Evolutionary conservation across 2,797 vertebrate species (phyloP).

Genomic region (Columba guinea): DNA sequence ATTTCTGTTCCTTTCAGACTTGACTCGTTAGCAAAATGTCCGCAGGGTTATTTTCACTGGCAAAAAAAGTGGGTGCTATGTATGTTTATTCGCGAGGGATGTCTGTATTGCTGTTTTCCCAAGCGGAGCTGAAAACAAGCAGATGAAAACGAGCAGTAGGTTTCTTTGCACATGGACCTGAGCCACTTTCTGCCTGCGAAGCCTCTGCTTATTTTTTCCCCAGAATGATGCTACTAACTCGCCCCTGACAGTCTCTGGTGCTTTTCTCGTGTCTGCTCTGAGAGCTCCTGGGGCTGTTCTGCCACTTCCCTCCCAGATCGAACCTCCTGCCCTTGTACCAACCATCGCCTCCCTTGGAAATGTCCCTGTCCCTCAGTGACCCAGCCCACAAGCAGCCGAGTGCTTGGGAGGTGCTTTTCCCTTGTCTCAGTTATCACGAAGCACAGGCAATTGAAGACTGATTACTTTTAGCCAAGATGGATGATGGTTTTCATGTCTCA

Average conservation of each 20-base stretch:
- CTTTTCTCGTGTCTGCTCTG: neutral
- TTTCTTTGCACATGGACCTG: neutral
- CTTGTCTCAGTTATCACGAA: neutral
- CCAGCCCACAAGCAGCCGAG: neutral
- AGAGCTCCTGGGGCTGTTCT: neutral
- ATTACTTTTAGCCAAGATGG: neutral
- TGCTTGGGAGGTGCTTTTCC: neutral
- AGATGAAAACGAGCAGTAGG: neutral
- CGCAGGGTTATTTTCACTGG: neutral
- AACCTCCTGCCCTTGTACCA: neutral
- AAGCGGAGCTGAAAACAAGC: slow-evolving; percentile 11
- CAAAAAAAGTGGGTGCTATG: neutral
- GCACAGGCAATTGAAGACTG: neutral
- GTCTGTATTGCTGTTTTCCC: neutral
- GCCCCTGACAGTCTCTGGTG: neutral
- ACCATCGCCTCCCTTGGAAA: neutral
- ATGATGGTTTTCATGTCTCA: neutral
- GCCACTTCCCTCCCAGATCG: neutral
- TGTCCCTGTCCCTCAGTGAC: neutral
- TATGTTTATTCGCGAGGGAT: neutral
- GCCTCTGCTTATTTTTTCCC: neutral
- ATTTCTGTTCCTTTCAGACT: neutral
- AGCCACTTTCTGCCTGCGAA: neutral
- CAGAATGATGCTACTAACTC: neutral
- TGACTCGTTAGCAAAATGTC: neutral